phyloP scores from a whole-genome alignment of 1,140 invertebrate genomes.

The Habropoda laboriosa region DNA sequence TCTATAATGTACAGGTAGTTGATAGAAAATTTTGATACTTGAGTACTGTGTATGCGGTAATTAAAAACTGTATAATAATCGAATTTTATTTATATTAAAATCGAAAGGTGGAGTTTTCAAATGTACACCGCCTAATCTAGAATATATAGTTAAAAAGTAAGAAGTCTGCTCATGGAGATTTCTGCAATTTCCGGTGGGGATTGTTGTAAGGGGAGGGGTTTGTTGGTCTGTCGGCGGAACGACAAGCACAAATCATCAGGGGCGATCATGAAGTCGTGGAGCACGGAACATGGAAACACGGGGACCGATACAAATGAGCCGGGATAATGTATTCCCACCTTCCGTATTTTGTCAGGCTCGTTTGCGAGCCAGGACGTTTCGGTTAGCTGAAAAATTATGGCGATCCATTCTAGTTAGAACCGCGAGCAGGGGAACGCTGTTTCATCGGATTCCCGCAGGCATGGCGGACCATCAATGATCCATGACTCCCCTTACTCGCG shows the following conservation, averaged over 20 bases:
- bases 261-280: slow-evolving; percentile 22
- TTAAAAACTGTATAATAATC: no score
- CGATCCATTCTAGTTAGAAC: slow-evolving; percentile 80
- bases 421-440: slow-evolving; percentile 13
- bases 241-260: slow-evolving; percentile 42
- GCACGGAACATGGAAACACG: slow-evolving; percentile 64
- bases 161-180: no score
- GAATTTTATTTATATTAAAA: no score
- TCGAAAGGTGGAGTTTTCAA: not conserved
- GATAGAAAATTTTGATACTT: no score
- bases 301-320: slow-evolving; percentile 69
- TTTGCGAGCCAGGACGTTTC: slow-evolving; percentile 71
- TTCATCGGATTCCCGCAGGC: slow-evolving; percentile 62
- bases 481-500: slow-evolving; percentile 53
- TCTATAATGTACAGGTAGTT: no score
- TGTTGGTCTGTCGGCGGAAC: not conserved
- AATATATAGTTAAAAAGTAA: not conserved
- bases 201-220: not conserved
- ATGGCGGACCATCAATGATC: slow-evolving; percentile 62
- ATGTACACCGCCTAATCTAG: no score
- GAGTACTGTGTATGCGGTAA: no score
- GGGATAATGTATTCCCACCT: slow-evolving; percentile 74
- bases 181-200: not conserved
- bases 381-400: slow-evolving; percentile 75
- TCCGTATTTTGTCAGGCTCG: slow-evolving; percentile 78